These are phyloP conservation scores for Ostrea edulis DNA, from an alignment of 1,140 invertebrate species.

Conservation along the genomic window DNA sequence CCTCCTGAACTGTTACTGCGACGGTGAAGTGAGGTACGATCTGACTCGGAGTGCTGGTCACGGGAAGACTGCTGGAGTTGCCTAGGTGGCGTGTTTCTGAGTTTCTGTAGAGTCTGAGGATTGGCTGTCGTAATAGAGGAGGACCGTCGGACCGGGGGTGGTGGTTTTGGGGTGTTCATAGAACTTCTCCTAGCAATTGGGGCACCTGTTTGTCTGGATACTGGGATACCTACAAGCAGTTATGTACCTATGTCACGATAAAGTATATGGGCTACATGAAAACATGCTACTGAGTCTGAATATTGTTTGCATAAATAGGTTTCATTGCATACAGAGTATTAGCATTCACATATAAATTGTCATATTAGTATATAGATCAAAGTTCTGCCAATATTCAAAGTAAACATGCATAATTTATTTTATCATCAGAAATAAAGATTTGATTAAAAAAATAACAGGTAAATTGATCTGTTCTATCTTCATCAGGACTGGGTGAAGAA, in stretches of 20 bases:
- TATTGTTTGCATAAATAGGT: not conserved
- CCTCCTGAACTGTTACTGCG: slow-evolving; percentile 46
- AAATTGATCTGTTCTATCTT: not conserved
- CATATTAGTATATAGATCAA: not conserved
- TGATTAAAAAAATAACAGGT: not conserved
- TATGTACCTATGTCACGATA: not conserved
- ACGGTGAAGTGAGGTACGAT: slow-evolving; percentile 34
- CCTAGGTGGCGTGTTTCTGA: slow-evolving; percentile 64
- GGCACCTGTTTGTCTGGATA: slow-evolving; percentile 59
- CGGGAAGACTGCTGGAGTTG: slow-evolving; percentile 50
- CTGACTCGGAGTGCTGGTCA: not conserved
- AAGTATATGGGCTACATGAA: not conserved
- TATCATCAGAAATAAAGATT: no score
- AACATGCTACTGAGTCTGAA: not conserved
- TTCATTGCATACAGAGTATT: not conserved
- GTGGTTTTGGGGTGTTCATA: slow-evolving; percentile 86
- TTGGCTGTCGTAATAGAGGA: slow-evolving; percentile 86
- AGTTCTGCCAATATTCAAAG: not conserved
- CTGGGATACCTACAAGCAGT: slow-evolving; percentile 71
- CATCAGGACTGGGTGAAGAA: not conserved
- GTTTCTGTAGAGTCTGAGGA: slow-evolving; percentile 54
- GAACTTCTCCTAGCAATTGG: slow-evolving; percentile 82
- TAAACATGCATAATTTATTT: not conserved
- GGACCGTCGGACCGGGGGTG: slow-evolving; percentile 91
- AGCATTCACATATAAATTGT: not conserved